These are phyloP conservation scores for Dromiciops gliroides DNA, from an alignment of 2,113 vertebrate species.

Conservation along the genomic window DNA sequence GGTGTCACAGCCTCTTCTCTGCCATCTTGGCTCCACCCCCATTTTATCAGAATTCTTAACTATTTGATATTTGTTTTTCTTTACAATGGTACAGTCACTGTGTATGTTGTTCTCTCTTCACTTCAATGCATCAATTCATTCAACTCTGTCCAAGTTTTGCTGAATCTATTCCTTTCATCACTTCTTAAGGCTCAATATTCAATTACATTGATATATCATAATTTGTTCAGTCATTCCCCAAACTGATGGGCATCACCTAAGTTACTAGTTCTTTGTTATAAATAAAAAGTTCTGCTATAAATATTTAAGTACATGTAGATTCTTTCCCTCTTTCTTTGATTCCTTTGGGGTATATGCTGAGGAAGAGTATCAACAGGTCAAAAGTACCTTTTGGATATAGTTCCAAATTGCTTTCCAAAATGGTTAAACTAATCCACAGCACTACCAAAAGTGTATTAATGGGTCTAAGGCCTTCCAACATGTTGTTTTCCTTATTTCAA, in stretches of 20 bases:
- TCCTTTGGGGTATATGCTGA: background rate
- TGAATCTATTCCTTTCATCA: background rate
- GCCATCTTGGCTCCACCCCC: too few species aligned
- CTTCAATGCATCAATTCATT: background rate
- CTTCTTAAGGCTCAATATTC: background rate
- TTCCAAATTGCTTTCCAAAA: background rate
- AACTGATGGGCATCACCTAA: too few species aligned
- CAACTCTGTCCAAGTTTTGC: background rate
- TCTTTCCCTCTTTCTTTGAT: background rate
- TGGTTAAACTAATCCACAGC: background rate
- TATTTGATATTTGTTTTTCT: background rate
- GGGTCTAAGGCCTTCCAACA: background rate
- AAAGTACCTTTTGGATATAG: background rate
- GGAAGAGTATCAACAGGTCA: background rate
- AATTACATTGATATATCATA: background rate
- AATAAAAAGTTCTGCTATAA: background rate
- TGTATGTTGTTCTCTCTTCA: background rate
- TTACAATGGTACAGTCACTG: background rate
- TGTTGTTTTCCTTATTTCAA: background rate
- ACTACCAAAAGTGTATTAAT: background rate
- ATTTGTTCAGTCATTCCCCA: background rate
- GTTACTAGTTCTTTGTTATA: background rate
- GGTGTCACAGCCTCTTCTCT: too few species aligned
- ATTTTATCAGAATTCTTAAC: background rate
- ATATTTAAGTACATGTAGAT: background rate